phyloP scores from a whole-genome alignment of 2,888 invertebrate species.

The Cremastobaeus sp. region DNA sequence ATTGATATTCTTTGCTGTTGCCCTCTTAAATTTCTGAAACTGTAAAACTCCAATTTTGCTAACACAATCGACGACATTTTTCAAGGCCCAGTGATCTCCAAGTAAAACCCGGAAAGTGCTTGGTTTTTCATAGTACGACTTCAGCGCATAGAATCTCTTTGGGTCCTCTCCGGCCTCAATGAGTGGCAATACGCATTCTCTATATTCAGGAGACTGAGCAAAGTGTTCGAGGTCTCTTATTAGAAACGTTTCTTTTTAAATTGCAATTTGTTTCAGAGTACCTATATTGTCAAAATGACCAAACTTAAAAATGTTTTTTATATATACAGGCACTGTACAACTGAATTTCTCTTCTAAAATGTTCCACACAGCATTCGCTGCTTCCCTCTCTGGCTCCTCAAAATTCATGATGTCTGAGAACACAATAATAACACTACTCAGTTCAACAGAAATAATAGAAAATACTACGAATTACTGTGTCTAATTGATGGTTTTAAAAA shows the following conservation, averaged over 20 bases:
- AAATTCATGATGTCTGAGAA: too few species aligned
- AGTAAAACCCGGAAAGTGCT: not conserved
- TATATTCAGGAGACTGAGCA: not conserved
- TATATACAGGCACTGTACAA: too few species aligned
- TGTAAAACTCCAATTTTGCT: not conserved
- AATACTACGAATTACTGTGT: too few species aligned
- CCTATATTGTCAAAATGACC: not conserved
- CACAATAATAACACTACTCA: too few species aligned
- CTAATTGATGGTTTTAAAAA: too few species aligned
- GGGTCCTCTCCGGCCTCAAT: not conserved
- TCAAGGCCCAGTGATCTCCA: not conserved
- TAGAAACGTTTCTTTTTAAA: not conserved
- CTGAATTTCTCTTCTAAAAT: too few species aligned
- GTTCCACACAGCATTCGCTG: too few species aligned
- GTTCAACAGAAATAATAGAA: too few species aligned
- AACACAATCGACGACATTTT: not conserved
- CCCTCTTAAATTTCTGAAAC: not conserved
- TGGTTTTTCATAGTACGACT: not conserved
- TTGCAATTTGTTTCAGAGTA: not conserved
- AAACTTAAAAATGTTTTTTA: not conserved
- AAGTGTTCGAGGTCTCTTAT: not conserved
- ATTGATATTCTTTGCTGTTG: not conserved
- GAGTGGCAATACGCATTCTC: not conserved
- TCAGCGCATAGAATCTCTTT: not conserved
- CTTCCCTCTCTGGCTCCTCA: too few species aligned